Evolutionary conservation across 2,797 vertebrate genomes (phyloP), one percentile per base, ranked within the genome.

Genomic region (Sternotherus odoratus): DNA sequence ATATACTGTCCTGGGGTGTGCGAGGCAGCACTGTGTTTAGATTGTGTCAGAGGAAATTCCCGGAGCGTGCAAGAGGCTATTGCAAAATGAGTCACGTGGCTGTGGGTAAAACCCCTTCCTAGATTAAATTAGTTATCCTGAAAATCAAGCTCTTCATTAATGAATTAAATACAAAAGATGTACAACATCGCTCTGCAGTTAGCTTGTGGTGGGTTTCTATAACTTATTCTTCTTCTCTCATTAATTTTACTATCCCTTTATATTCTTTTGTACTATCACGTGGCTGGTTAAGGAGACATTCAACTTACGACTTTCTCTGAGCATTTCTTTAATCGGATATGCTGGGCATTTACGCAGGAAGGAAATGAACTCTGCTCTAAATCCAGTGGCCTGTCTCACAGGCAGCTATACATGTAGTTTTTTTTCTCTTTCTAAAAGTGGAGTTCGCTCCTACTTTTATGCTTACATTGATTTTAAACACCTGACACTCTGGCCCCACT

Each of bases 31-130:
- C 69, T 84, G 84, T 4, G 13, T 4, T 12, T 30, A 9, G 51
- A 87, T 96, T 90, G 88, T 49, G 8, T 39, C 86, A 50, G 4
- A 9, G 98, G 97, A 98, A 98, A 97, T 96, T 98, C 98, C 97
- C 91, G 24, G 0, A 90, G 79, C 81, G 60, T 72, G 97, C 12
- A 53, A 95, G 74, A 51, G 43, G 50, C 78, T 69, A 2, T 53
- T 8, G 51, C 51, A 53, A 53, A 1, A 9, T 98, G 97, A 98
- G 91, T 98, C 98, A 98, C 54, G 46, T 82, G 86, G 53, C 50
- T 87, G 8, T 10, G 54, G 83, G 87, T 48, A 48, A 63, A 63
- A 63, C 10, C 33, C 57, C 88, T 89, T 86, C 88, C 79, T 85
- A 4, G 39, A 9, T 50, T 1, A 2, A 46, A n/a, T 6, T 30